A percentile compares a stretch with the other conserved stretches of the same genome.
Evolutionary conservation across 2,113 vertebrate genomes (phyloP).

Genomic region (Oxyura jamaicensis): DNA sequence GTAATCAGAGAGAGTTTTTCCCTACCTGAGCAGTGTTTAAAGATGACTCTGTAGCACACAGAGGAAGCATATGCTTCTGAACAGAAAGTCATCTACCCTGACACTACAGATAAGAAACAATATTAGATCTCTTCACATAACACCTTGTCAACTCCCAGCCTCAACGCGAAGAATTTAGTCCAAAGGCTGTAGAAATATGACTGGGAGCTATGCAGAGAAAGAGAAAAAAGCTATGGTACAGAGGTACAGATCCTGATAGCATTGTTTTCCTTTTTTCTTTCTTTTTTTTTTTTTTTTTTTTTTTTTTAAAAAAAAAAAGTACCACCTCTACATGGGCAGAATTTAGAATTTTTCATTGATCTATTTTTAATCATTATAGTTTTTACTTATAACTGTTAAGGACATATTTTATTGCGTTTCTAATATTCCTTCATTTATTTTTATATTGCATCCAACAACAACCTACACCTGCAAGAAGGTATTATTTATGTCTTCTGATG

Average conservation of each 20-base stretch:
- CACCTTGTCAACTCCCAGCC: neutral
- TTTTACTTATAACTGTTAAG: neutral
- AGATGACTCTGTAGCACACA: neutral
- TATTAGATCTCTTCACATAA: neutral
- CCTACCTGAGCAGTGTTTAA: neutral
- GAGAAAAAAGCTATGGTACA: neutral
- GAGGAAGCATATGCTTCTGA: neutral
- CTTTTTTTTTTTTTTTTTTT: neutral
- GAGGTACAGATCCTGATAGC: neutral
- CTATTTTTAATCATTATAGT: neutral
- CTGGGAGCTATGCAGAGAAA: neutral
- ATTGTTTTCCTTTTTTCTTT: neutral
- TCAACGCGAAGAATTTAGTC: neutral
- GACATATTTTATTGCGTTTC: neutral
- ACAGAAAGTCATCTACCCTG: neutral
- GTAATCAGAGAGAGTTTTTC: neutral
- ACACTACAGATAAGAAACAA: neutral
- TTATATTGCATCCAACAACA: neutral
- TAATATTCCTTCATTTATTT: neutral
- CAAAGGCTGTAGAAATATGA: neutral
- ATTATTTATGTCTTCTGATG: neutral
- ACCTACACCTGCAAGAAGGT: neutral
- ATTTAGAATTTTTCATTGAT: neutral
- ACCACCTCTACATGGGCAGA: neutral
- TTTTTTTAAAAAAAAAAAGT: neutral